phyloP scores from a whole-genome alignment of 2,797 vertebrate genomes.

The Poeciliopsis gracilis region DNA sequence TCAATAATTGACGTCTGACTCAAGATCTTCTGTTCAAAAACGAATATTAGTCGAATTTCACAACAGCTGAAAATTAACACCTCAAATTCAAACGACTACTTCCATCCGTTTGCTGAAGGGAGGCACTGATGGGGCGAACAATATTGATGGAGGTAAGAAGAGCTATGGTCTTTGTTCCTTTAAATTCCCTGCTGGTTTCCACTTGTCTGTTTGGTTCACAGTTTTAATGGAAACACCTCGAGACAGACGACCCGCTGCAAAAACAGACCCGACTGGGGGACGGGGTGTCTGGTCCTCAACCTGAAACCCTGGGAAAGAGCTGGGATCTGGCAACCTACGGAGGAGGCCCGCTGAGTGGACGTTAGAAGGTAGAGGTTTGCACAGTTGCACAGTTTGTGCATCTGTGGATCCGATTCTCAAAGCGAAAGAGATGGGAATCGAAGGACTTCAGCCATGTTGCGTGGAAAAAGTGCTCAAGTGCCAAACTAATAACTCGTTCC shows the following conservation, averaged over 20 bases:
- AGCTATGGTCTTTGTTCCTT: constrained; percentile 53
- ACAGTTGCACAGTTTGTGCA: constrained; percentile 1
- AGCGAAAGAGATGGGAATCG: neutral
- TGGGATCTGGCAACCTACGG: constrained; percentile 46
- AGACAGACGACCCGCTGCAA: constrained; percentile 72
- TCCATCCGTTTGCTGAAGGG: constrained; percentile 32
- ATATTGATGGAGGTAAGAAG: constrained; percentile 73
- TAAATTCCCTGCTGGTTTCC: constrained; percentile 51
- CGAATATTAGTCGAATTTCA: constrained; percentile 27
- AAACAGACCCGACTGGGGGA: constrained; percentile 59
- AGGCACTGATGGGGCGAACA: constrained; percentile 55
- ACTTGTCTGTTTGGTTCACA: constrained; percentile 64
- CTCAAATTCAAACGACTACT: constrained; percentile 29
- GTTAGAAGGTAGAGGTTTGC: constrained; percentile 15
- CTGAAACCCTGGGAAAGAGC: constrained; percentile 77
- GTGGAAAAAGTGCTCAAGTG: neutral
- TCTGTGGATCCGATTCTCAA: constrained; percentile 17
- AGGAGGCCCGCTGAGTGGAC: constrained; percentile 60
- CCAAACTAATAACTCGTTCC: constrained; percentile 1
- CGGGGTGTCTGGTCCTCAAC: constrained; percentile 59
- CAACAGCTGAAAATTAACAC: constrained; percentile 31
- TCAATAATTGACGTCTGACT: neutral
- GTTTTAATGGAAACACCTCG: constrained; percentile 59
- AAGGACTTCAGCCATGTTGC: neutral
- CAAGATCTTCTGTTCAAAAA: constrained; percentile 18